These are phyloP conservation scores for Trichoplax adhaerens DNA, from an alignment of 37 sponge, comb jelly and placozoan species.

Conservation along the genomic window DNA sequence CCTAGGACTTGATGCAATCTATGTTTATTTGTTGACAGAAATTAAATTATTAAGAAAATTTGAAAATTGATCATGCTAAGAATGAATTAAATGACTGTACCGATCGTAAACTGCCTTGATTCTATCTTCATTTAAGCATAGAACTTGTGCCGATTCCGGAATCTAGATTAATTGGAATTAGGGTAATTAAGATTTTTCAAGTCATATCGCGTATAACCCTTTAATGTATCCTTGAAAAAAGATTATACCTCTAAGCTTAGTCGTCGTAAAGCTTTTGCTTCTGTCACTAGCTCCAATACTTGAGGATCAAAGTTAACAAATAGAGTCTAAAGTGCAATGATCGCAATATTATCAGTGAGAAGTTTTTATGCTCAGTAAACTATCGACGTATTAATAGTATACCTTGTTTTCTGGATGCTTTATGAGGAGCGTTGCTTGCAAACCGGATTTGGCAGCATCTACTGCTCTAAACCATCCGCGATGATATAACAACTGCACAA, in stretches of 20 bases:
- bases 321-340: background rate
- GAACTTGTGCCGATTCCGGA: too few species aligned
- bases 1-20: constrained; percentile 19
- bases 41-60: background rate
- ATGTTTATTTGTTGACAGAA: background rate
- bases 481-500: background rate
- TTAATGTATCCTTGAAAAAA: too few species aligned
- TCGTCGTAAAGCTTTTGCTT: constrained; percentile 15
- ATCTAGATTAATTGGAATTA: too few species aligned
- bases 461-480: background rate
- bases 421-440: constrained; percentile 32
- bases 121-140: too few species aligned
- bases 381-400: background rate
- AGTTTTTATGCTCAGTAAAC: too few species aligned
- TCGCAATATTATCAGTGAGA: too few species aligned
- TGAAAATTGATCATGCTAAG: background rate
- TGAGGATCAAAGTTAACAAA: constrained; percentile 59
- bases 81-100: too few species aligned
- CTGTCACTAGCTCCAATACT: constrained; percentile 43
- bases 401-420: constrained; percentile 21
- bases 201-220: too few species aligned
- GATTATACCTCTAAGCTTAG: constrained; percentile 31
- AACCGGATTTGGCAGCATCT: constrained; percentile 14
- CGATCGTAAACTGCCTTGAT: too few species aligned
- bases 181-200: too few species aligned